Evolutionary conservation across 1,140 invertebrate genomes (phyloP).

Genomic region (Pemphigus obesinymphae): DNA sequence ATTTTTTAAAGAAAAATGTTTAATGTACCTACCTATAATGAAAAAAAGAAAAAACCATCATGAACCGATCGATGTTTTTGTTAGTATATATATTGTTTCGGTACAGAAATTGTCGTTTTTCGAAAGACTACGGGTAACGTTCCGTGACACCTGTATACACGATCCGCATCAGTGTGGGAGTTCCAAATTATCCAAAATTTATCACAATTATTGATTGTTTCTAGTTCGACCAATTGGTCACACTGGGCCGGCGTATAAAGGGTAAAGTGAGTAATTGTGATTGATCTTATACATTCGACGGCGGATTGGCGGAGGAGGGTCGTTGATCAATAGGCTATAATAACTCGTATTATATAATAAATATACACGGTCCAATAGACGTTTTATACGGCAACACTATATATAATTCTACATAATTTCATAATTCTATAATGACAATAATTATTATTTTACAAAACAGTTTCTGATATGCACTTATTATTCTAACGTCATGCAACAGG

Average conservation of each 20-base stretch:
- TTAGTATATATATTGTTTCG: slow-evolving; percentile 33
- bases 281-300: not conserved
- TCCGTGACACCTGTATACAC: slow-evolving; percentile 33
- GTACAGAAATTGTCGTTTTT: slow-evolving; percentile 26
- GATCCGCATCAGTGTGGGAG: slow-evolving; percentile 14
- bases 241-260: not conserved
- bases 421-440: not conserved
- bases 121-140: slow-evolving; percentile 10
- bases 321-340: no score
- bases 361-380: no score
- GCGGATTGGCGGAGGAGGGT: not conserved
- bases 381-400: no score
- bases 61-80: slow-evolving; percentile 21
- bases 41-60: not conserved
- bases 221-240: slow-evolving; percentile 25
- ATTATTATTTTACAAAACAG: not conserved
- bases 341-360: not conserved
- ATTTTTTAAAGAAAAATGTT: no score
- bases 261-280: not conserved
- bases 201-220: slow-evolving; percentile 38
- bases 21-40: not conserved
- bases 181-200: slow-evolving; percentile 35
- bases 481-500: no score
- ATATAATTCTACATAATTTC: no score
- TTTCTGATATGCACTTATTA: no score